Evolutionary conservation across 1,140 invertebrate genomes (phyloP).

Genomic region (Tribolium castaneum): DNA sequence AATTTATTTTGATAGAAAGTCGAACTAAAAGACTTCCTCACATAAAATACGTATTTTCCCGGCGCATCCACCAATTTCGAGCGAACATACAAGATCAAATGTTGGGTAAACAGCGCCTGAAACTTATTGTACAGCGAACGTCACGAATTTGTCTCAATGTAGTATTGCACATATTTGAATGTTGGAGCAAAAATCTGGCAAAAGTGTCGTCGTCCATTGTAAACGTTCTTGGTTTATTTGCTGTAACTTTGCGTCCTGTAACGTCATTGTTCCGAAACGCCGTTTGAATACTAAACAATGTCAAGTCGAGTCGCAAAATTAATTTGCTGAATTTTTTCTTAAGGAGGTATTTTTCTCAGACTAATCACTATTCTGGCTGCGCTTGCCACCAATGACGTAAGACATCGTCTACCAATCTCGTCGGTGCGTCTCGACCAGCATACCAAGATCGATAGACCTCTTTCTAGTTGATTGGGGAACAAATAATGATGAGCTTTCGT

Average conservation of each 20-base stretch:
- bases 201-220: background rate
- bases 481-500: constrained; percentile 19
- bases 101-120: too few relatives aligned
- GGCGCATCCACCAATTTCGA: too few relatives aligned
- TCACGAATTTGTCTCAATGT: background rate
- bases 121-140: too few relatives aligned
- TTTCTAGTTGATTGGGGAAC: constrained; percentile 25
- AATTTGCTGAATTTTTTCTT: background rate
- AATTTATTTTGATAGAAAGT: too few relatives aligned
- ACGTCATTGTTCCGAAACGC: background rate
- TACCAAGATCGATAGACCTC: constrained; percentile 17
- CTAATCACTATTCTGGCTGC: constrained; percentile 18
- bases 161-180: background rate
- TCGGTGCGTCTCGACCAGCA: constrained; percentile 7
- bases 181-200: background rate
- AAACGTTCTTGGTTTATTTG: background rate
- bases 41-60: too few relatives aligned
- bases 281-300: background rate
- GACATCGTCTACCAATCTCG: constrained; percentile 27
- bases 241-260: background rate
- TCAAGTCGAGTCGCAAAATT: background rate
- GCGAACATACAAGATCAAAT: too few relatives aligned
- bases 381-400: constrained; percentile 33
- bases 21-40: too few relatives aligned
- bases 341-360: background rate